Evolutionary conservation across 2,888 invertebrate genomes (phyloP).

Genomic region (Polia nebulosa): DNA sequence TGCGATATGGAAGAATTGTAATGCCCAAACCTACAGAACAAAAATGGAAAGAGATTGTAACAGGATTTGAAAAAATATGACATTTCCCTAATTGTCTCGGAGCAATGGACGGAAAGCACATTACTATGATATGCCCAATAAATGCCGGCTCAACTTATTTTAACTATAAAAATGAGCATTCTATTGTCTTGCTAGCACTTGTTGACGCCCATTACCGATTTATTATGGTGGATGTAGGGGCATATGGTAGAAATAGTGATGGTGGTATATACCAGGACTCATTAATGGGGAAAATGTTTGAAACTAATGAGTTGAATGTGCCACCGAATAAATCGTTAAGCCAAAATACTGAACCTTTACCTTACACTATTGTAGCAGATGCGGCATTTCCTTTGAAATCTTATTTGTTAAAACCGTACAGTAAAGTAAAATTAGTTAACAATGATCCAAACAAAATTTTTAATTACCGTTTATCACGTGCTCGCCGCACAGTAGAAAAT

Average conservation of each 20-base stretch:
- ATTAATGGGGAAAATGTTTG: conserved; percentile 5
- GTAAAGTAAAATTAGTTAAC: too few species aligned
- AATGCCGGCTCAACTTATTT: background rate
- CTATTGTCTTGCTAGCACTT: background rate
- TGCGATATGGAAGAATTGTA: conserved; percentile 5
- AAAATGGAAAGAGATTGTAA: background rate
- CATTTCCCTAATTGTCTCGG: background rate
- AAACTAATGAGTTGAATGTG: conserved; percentile 9
- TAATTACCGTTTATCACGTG: too few species aligned
- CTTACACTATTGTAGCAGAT: conserved; percentile 32
- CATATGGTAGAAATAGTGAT: conserved; percentile 8
- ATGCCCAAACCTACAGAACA: background rate
- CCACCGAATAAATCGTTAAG: too few species aligned
- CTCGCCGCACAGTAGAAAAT: too few species aligned
- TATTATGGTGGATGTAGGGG: background rate
- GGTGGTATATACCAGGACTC: conserved; percentile 1
- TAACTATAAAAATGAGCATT: background rate
- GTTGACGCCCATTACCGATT: conserved; percentile 4
- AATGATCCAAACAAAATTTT: too few species aligned
- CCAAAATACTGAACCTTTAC: conserved; percentile 14
- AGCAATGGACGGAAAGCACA: background rate
- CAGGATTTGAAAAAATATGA: background rate
- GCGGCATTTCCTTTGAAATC: conserved; percentile 5
- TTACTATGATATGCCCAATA: background rate
- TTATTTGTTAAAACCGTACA: conserved; percentile 11